Conservation (phyloP, 2,113 vertebrate species). For the Rana temporaria region DNA sequence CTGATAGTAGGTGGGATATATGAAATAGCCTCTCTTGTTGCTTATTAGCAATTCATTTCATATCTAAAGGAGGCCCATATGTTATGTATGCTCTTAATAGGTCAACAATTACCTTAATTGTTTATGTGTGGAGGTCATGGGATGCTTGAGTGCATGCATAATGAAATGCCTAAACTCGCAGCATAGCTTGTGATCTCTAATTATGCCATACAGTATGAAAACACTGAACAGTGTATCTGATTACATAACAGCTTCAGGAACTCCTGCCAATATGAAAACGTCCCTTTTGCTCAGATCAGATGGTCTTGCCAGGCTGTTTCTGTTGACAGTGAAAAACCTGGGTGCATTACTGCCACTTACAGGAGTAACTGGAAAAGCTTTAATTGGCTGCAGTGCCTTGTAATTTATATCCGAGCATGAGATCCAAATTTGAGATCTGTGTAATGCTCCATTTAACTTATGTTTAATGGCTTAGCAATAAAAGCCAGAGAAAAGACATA, state of each 20-base stretch:
- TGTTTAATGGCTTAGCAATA: constrained; percentile 44
- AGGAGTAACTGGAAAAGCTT: constrained; percentile 38
- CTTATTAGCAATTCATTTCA: background rate
- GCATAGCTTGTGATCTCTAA: constrained; percentile 17
- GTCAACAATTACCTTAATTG: constrained; percentile 14
- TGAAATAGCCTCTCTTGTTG: constrained; percentile 1
- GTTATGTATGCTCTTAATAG: constrained; percentile 1
- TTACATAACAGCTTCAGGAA: constrained; percentile 34
- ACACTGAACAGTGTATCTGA: constrained; percentile 21
- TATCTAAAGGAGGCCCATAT: background rate
- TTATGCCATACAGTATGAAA: constrained; percentile 3
- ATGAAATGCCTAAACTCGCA: constrained; percentile 1
- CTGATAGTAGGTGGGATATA: background rate
- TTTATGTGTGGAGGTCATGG: constrained; percentile 20
- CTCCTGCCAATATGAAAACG: constrained; percentile 36
- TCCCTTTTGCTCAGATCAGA: constrained; percentile 46
- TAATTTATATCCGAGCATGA: constrained; percentile 27
- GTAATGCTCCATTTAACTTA: constrained; percentile 36
- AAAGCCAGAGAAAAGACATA: constrained; percentile 15
- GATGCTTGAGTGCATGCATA: background rate
- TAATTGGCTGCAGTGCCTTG: constrained; percentile 29
- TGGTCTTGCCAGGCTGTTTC: constrained; percentile 31
- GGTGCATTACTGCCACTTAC: constrained; percentile 53
- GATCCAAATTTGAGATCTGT: constrained; percentile 24
- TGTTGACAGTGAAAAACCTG: constrained; percentile 33